A percentile compares a stretch with the other conserved stretches of the same genome.
phyloP scores from a whole-genome alignment of 2,113 vertebrate species.

The Gymnorhina tibicen region DNA sequence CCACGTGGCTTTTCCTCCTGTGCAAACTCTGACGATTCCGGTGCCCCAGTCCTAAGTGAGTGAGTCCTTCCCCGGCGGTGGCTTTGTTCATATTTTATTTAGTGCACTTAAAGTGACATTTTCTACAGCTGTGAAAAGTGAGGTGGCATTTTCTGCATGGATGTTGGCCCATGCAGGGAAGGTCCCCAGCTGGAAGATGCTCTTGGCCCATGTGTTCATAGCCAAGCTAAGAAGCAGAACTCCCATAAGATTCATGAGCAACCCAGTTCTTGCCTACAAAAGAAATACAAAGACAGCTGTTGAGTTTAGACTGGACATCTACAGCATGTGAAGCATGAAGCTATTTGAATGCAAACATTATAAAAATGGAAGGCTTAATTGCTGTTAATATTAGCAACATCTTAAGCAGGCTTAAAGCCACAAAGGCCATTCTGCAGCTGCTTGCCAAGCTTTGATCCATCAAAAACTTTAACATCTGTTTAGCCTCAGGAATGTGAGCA shows the following conservation, averaged over 20 bases:
- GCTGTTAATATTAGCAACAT: constrained; percentile 21
- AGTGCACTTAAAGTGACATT: constrained; percentile 64
- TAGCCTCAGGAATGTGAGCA: constrained; percentile 24
- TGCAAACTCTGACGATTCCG: constrained; percentile 29
- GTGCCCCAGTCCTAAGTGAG: constrained; percentile 45
- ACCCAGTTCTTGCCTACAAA: constrained; percentile 87
- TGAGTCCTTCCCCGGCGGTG: constrained; percentile 7
- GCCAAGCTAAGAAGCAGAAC: constrained; percentile 87
- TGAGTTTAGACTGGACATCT: constrained; percentile 19
- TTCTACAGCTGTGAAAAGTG: constrained; percentile 23
- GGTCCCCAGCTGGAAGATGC: constrained; percentile 84
- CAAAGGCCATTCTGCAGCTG: constrained; percentile 38
- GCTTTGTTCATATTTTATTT: constrained; percentile 73
- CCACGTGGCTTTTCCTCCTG: background rate
- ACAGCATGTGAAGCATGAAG: constrained; percentile 22
- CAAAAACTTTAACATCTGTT: constrained; percentile 35
- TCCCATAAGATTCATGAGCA: constrained; percentile 94
- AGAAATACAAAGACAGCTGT: constrained; percentile 38
- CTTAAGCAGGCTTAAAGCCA: background rate
- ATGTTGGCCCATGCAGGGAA: constrained; percentile 88
- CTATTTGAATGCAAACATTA: background rate
- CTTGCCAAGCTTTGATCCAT: constrained; percentile 44
- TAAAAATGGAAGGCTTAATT: constrained; percentile 3
- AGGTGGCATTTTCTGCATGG: constrained; percentile 72
- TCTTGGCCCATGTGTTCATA: constrained; percentile 93